A percentile compares a stretch with the other conserved stretches of the same genome.
Evolutionary conservation across 2,797 vertebrate genomes (phyloP).

Genomic region (Enoplosus armatus): DNA sequence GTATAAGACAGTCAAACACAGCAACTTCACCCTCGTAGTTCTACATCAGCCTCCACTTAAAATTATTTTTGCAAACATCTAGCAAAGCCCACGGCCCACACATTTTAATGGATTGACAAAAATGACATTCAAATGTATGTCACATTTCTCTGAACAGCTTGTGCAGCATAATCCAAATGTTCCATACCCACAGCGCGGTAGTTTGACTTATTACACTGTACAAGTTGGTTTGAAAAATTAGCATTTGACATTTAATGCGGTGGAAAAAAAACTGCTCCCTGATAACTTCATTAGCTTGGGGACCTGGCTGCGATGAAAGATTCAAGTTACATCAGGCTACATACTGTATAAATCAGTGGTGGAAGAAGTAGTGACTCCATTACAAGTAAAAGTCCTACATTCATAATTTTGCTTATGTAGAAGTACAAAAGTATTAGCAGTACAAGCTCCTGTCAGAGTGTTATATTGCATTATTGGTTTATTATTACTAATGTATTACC

Average conservation of each 20-base stretch:
- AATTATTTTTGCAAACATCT: background rate
- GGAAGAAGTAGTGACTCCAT: background rate
- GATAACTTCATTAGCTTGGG: conserved; percentile 53
- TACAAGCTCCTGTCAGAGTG: too few species aligned
- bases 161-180: conserved; percentile 4
- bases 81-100: background rate
- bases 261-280: conserved; percentile 23
- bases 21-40: background rate
- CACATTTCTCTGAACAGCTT: conserved; percentile 8
- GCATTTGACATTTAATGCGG: conserved; percentile 70
- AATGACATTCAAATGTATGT: conserved; percentile 26
- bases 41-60: background rate
- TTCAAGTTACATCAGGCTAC: conserved; percentile 8
- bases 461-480: too few species aligned
- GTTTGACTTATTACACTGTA: conserved; percentile 41
- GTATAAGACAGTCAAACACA: background rate
- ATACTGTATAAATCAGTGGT: conserved; percentile 15
- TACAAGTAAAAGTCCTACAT: background rate
- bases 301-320: conserved; percentile 37
- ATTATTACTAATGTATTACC: too few species aligned
- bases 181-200: background rate
- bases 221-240: conserved; percentile 45
- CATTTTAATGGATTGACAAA: background rate
- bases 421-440: background rate
- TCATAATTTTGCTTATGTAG: background rate